Conservation (phyloP, 2,113 vertebrate species). For the Blennius ocellaris region DNA sequence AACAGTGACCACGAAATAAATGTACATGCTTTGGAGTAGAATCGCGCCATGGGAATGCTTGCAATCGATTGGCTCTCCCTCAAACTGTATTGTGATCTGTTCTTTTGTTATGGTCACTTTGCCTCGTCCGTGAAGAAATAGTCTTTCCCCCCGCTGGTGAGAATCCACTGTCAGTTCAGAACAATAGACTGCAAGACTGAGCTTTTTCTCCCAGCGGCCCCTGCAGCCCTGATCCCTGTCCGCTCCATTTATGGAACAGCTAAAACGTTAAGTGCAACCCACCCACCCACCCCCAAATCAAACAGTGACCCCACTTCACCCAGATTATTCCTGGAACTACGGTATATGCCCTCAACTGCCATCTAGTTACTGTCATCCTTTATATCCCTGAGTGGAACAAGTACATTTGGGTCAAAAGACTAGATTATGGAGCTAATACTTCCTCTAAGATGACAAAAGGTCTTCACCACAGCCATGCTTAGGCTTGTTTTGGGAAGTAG, state of each 20-base stretch:
- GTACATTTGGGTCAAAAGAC: constrained; percentile 25
- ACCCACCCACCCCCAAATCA: neutral
- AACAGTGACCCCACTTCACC: constrained; percentile 22
- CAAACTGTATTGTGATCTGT: constrained; percentile 48
- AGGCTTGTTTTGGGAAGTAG: constrained; percentile 49
- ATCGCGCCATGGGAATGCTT: constrained; percentile 49
- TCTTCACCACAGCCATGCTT: constrained; percentile 23
- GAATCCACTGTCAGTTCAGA: constrained; percentile 60
- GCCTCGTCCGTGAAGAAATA: constrained; percentile 32
- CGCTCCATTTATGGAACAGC: constrained; percentile 64
- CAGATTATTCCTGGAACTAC: constrained; percentile 26
- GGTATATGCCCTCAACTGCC: constrained; percentile 7
- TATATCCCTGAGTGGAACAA: constrained; percentile 11
- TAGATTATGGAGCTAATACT: constrained; percentile 51
- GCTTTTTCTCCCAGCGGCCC: constrained; percentile 46
- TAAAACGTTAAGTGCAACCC: constrained; percentile 11
- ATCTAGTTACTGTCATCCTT: constrained; percentile 22
- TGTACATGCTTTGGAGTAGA: constrained; percentile 6
- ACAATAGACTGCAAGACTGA: constrained; percentile 55
- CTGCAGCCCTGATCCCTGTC: constrained; percentile 52
- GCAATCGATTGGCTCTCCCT: constrained; percentile 25
- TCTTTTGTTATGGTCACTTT: constrained; percentile 60
- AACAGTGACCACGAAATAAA: constrained; percentile 19
- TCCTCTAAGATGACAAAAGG: constrained; percentile 44
- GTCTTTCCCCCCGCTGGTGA: constrained; percentile 26